Evolutionary conservation across 2,113 vertebrate genomes (phyloP).

Genomic region (Himantopus leucocephalus): DNA sequence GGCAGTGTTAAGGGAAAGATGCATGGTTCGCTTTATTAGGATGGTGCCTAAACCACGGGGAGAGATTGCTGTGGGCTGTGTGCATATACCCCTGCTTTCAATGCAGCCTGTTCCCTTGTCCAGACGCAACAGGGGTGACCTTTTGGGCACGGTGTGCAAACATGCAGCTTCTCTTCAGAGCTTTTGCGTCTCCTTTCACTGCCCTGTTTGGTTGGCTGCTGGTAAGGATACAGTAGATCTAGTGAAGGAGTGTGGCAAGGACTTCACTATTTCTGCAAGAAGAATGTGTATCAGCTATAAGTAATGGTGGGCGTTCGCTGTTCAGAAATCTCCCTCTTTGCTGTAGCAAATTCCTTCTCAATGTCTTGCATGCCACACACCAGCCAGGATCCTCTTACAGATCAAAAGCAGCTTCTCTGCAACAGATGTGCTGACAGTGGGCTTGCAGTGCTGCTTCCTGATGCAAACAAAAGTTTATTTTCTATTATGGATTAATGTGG

Average conservation of each 20-base stretch:
- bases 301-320: not conserved
- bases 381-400: no score
- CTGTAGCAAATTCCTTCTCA: not conserved
- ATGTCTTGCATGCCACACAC: accelerated
- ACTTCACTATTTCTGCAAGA: not conserved
- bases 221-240: not conserved
- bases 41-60: not conserved
- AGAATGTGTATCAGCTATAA: not conserved
- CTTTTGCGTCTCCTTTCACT: not conserved
- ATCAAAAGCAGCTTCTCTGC: not conserved
- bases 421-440: not conserved
- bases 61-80: not conserved
- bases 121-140: not conserved
- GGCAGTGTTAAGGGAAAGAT: not conserved
- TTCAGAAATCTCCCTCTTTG: not conserved
- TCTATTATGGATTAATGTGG: not conserved
- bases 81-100: not conserved
- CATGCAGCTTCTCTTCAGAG: not conserved
- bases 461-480: not conserved
- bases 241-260: not conserved
- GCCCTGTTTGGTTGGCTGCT: not conserved
- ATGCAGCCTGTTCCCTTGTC: not conserved
- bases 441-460: not conserved
- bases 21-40: not conserved
- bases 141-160: not conserved